Percentiles rank a stretch among this genome's conserved stretches.
Conservation (phyloP, 2,888 invertebrate species). For the Pheosia tremula region DNA sequence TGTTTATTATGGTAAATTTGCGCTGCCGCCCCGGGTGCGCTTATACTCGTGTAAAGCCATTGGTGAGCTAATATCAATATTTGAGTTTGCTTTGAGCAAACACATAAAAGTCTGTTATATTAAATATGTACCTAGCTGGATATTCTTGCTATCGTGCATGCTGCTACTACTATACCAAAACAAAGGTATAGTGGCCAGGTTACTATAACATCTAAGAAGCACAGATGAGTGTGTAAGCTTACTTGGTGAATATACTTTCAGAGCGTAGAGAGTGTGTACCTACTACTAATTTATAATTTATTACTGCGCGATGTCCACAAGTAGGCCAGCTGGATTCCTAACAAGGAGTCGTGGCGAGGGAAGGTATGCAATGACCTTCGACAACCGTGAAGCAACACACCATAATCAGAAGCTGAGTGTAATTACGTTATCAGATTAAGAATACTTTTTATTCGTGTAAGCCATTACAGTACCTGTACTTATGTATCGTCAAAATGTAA, state of each 20-base stretch:
- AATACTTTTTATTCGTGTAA: no score
- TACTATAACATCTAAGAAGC: no score
- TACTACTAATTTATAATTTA: neutral
- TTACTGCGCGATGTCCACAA: constrained; percentile 5
- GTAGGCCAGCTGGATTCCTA: constrained; percentile 17
- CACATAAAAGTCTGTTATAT: neutral
- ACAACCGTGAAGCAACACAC: constrained; percentile 14
- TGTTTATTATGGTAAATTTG: no score
- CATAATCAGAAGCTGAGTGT: constrained; percentile 5
- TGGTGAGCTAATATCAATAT: constrained; percentile 1
- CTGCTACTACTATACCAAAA: neutral
- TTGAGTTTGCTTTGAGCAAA: neutral
- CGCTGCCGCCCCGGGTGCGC: no score
- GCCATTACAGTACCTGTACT: no score
- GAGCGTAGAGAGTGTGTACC: no score
- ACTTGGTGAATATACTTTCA: neutral
- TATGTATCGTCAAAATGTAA: no score
- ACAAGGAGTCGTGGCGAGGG: constrained; percentile 12
- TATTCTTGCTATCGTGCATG: neutral
- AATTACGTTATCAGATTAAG: neutral
- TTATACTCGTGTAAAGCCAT: neutral
- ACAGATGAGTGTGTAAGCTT: neutral
- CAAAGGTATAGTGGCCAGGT: no score
- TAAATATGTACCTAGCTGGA: neutral
- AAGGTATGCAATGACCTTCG: constrained; percentile 1